These are phyloP conservation scores for Porites cylindrica DNA, from an alignment of 92 coral and sea anemone genomes.

Conservation along the genomic window DNA sequence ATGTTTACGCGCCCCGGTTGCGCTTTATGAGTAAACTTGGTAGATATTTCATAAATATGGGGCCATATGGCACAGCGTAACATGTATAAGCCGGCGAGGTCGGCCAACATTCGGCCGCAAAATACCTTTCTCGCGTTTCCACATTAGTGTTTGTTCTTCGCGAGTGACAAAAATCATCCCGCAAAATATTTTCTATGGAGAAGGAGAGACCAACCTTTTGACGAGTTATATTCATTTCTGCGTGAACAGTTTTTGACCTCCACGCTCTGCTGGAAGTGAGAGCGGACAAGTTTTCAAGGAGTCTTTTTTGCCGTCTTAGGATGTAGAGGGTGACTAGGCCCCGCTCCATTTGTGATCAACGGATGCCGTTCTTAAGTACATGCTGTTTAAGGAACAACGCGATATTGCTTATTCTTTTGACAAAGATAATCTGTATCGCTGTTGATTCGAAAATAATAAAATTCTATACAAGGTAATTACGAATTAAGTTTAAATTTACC, in stretches of 20 bases:
- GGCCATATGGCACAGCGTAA: constrained; percentile 8
- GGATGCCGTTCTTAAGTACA: not conserved
- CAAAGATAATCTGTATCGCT: not conserved
- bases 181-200: constrained; percentile 69
- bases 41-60: constrained; percentile 14
- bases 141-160: not conserved
- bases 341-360: constrained; percentile 3
- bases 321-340: not conserved
- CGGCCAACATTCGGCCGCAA: constrained; percentile 2
- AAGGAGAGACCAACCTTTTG: constrained; percentile 51
- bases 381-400: constrained; percentile 24
- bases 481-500: not conserved
- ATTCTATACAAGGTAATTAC: not conserved
- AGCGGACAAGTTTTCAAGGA: constrained; percentile 16
- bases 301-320: constrained; percentile 9
- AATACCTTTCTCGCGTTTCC: no score
- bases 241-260: constrained; percentile 20
- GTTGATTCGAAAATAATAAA: constrained; percentile 2
- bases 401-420: constrained; percentile 10
- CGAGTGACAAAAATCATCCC: constrained; percentile 63
- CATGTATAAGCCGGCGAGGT: not conserved
- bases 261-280: constrained; percentile 14
- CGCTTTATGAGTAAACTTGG: not conserved
- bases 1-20: not conserved
- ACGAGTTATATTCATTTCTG: constrained; percentile 30